Percentiles rank a stretch among this genome's conserved stretches.
Evolutionary conservation across 2,113 vertebrate genomes (phyloP).

Genomic region (Toxotes jaculatrix): DNA sequence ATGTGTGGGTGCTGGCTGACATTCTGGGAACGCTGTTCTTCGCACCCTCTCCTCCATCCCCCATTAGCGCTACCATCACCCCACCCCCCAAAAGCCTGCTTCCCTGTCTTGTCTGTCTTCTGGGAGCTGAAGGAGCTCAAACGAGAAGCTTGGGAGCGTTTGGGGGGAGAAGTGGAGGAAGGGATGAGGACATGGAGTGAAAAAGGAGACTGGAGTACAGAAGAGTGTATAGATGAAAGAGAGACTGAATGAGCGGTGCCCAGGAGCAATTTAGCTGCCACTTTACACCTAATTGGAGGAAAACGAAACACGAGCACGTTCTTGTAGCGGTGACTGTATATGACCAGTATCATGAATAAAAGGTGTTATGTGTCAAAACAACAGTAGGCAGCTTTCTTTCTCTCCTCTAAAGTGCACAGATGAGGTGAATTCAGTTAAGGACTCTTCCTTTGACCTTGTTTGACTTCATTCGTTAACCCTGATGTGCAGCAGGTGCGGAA

Average conservation of each 20-base stretch:
- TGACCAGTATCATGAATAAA: slow-evolving; percentile 1
- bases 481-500: background rate
- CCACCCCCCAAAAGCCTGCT: slow-evolving; percentile 56
- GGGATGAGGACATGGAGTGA: slow-evolving; percentile 21
- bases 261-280: slow-evolving; percentile 13
- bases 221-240: background rate
- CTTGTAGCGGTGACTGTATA: too few relatives aligned
- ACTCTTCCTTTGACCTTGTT: too few relatives aligned
- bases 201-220: background rate
- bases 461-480: background rate
- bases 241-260: background rate
- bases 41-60: slow-evolving; percentile 56
- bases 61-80: slow-evolving; percentile 43
- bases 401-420: background rate
- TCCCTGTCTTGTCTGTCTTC: slow-evolving; percentile 55
- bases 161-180: slow-evolving; percentile 35
- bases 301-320: too few relatives aligned
- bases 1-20: slow-evolving; percentile 64
- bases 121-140: slow-evolving; percentile 59
- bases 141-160: slow-evolving; percentile 48
- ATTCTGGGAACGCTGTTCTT: slow-evolving; percentile 59
- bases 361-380: background rate
- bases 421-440: background rate
- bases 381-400: too few relatives aligned
- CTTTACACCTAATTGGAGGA: background rate